Evolutionary conservation across 2,113 vertebrate genomes (phyloP).

Genomic region (Theristicus caerulescens): DNA sequence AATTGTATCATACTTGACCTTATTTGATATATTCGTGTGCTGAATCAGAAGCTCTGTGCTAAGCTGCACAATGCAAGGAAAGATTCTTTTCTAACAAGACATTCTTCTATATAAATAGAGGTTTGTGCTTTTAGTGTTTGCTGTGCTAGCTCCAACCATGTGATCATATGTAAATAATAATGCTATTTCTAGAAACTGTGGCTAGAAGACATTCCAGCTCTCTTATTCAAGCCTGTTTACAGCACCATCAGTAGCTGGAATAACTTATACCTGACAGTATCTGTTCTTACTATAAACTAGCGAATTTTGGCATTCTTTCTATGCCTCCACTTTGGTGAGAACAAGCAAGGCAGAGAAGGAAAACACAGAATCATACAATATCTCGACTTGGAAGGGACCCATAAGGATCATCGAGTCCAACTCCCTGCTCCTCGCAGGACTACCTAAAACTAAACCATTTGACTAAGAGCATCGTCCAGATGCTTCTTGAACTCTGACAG

Average conservation of each 20-base stretch:
- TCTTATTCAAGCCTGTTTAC: neutral
- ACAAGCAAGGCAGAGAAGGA: neutral
- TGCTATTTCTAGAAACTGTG: neutral
- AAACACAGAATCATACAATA: neutral
- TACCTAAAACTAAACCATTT: too few relatives aligned
- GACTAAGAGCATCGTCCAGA: too few relatives aligned
- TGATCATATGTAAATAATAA: neutral
- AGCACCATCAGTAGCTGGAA: neutral
- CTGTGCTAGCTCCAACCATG: neutral
- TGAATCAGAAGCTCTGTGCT: neutral
- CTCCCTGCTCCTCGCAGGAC: too few relatives aligned
- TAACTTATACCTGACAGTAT: neutral
- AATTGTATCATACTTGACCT: slow-evolving; percentile 43
- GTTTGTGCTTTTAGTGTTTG: neutral
- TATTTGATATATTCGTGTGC: neutral
- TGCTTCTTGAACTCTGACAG: too few relatives aligned
- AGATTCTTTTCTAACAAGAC: neutral
- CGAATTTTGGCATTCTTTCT: neutral
- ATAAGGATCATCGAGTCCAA: neutral
- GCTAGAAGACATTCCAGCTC: neutral
- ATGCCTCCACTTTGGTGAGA: neutral
- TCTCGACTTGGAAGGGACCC: neutral
- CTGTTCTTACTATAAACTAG: neutral
- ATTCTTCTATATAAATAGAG: neutral
- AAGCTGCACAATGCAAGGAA: neutral